Percentiles rank a stretch among this genome's conserved stretches.
These are phyloP conservation scores for Ivindomyrus marchei DNA, from an alignment of 2,113 vertebrate genomes.

Conservation along the genomic window DNA sequence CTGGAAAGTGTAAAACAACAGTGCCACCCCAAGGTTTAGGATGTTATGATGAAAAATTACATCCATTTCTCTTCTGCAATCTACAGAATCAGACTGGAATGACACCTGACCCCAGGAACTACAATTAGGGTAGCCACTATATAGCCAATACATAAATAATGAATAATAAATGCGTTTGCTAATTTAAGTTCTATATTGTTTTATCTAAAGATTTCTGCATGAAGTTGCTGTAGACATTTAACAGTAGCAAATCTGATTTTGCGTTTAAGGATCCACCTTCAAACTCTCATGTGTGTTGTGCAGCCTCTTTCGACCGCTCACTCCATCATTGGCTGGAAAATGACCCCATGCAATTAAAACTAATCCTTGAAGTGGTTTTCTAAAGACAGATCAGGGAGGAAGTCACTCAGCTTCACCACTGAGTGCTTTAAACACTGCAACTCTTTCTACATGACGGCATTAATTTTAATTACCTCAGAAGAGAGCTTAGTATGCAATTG, in stretches of 20 bases:
- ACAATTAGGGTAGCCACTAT: not conserved
- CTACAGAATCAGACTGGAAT: not conserved
- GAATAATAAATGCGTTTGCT: not conserved
- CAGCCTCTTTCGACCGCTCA: not conserved
- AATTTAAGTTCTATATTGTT: not conserved
- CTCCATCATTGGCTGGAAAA: not conserved
- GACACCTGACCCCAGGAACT: not conserved
- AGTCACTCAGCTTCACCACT: not conserved
- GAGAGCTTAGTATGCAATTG: constrained; percentile 3
- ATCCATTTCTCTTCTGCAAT: not conserved
- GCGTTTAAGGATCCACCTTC: not conserved
- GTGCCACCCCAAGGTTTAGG: not conserved
- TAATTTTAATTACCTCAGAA: constrained; percentile 4
- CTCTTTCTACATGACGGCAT: not conserved
- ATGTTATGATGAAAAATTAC: not conserved
- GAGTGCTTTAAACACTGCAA: not conserved
- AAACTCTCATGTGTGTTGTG: not conserved
- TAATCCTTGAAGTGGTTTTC: constrained; percentile 13
- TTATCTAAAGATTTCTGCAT: not conserved
- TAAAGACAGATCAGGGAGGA: not conserved
- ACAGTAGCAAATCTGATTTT: not conserved
- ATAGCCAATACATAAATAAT: not conserved
- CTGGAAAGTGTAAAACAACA: not conserved
- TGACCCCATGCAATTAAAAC: not conserved
- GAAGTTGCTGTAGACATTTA: not conserved